phyloP scores from a whole-genome alignment of 2,113 vertebrate species.

The Aix galericulata region DNA sequence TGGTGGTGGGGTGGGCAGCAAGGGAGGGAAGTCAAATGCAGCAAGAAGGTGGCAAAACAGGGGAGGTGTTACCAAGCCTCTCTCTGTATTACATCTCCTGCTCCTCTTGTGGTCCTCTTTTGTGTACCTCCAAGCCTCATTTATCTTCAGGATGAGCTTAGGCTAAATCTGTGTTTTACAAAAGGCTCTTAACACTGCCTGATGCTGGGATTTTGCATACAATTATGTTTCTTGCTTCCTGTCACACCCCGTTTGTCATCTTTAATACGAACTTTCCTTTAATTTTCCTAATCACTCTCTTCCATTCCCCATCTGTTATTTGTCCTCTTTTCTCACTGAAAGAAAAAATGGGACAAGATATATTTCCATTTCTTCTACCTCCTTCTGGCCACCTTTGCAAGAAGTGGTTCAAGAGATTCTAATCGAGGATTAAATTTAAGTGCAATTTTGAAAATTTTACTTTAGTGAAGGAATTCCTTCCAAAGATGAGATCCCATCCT shows the following conservation, averaged over 20 bases:
- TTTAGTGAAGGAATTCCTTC: background rate
- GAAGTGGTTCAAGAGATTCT: background rate
- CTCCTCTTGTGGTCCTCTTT: background rate
- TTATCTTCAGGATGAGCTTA: background rate
- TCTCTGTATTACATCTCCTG: background rate
- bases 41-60: background rate
- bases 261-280: conserved; percentile 6
- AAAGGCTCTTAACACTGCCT: background rate
- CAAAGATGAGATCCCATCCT: background rate
- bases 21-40: background rate
- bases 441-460: too few species aligned
- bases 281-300: background rate
- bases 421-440: background rate
- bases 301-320: background rate
- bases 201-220: background rate
- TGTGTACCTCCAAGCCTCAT: background rate
- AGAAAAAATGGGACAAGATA: background rate
- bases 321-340: background rate
- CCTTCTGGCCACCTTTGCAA: background rate
- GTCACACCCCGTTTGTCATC: background rate
- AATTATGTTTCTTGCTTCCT: background rate
- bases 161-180: background rate
- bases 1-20: background rate
- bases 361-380: background rate
- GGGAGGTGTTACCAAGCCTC: background rate